phyloP scores from a whole-genome alignment of 2,888 invertebrate species.

The Melikaiella ostensackeni region DNA sequence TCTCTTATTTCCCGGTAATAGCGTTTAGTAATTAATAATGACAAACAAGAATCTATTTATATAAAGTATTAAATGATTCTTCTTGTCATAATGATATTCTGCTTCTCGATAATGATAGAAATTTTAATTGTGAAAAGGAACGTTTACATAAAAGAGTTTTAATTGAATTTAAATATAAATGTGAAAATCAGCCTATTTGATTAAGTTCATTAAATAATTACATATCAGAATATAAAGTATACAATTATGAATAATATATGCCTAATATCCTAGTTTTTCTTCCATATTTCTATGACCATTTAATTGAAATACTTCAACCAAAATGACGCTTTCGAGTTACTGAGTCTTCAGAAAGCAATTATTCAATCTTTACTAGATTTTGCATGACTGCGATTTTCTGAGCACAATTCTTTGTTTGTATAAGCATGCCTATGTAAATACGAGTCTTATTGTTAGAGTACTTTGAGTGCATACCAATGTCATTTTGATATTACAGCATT shows the following conservation, averaged over 20 bases:
- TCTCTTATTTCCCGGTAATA: neutral
- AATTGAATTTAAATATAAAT: too few relatives aligned
- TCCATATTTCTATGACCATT: neutral
- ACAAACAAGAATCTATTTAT: neutral
- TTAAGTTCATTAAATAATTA: too few relatives aligned
- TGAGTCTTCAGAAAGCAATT: neutral
- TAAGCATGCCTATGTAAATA: conserved; percentile 23
- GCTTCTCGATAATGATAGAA: too few relatives aligned
- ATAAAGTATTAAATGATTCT: too few relatives aligned
- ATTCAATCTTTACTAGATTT: conserved; percentile 4
- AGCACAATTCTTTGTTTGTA: conserved; percentile 21
- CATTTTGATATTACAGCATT: neutral
- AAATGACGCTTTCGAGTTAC: neutral
- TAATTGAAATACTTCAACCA: neutral
- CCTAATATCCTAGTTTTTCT: neutral
- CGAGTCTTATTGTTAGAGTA: neutral
- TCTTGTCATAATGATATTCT: too few relatives aligned
- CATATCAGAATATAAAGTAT: too few relatives aligned
- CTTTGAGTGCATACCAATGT: conserved; percentile 31
- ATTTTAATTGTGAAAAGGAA: too few relatives aligned
- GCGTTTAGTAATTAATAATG: neutral
- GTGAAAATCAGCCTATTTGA: too few relatives aligned
- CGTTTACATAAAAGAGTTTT: too few relatives aligned
- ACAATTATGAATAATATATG: too few relatives aligned
- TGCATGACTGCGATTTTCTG: conserved; percentile 6